Evolutionary conservation across 2,888 invertebrate genomes (phyloP), one percentile per base, ranked within the genome.

Genomic region (Chymomyza procnemis): DNA sequence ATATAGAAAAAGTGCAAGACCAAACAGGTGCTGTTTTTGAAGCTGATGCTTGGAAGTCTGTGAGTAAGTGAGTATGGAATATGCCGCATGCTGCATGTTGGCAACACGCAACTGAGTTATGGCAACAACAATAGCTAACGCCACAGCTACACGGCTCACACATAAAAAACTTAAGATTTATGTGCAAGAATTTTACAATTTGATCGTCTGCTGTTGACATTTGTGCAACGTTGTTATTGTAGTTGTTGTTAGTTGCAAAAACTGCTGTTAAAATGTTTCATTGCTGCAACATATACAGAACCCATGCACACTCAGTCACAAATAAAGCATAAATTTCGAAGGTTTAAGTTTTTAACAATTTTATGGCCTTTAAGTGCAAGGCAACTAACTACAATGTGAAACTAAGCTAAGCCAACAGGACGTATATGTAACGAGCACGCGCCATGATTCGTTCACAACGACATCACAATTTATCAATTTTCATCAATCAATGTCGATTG

Each of bases 141-240:
- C 34, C 12, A 6, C n/a, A 60, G 6, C 22, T 16, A 60, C n/a
- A n/a, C 4, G 52, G 8, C 34, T 41, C 34, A 41, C 34, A 41
- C 34, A 34, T 41, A 65, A 64, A 77, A 69, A 74, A 18, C 71
- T 69, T 60, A 67, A 87, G 87, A 83, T 83, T 83, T 83, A 83
- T 83, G 85, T 80, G 83, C 83, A 69, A 69, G 80, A 75, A 84
- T 85, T 87, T 85, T 80, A 81, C 85, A 85, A 81, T 81, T 85
- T 82, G 80, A 81, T 85, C 83, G 83, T 78, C 85, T 81, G 80
- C 67, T 72, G 87, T 73, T 79, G 83, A 85, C 87, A 87, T 74
- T 82, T 67, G 73, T 70, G 75, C 76, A 63, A 71, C 58, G 18
- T 46, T 46, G 30, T 19, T 22, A 12, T 54, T 21, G 54, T 19